These are phyloP conservation scores for Drosophila novamexicana DNA, from an alignment of 1,140 invertebrate species.

Conservation along the genomic window DNA sequence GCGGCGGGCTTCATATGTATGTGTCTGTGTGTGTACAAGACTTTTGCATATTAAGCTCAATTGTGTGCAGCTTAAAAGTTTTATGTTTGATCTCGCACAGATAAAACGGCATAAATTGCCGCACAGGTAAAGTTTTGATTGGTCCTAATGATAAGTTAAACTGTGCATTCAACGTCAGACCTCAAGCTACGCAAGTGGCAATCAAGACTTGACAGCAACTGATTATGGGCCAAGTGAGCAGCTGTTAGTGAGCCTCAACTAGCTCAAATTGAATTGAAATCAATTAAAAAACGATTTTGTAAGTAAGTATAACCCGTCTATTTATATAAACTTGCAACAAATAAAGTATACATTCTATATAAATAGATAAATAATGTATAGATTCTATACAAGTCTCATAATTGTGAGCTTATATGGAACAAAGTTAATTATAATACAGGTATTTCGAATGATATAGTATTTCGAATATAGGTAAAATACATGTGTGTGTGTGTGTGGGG, in stretches of 20 bases:
- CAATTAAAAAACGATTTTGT: neutral
- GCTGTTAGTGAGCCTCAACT: neutral
- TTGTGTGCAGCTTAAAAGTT: conserved; percentile 78
- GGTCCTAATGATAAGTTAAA: conserved; percentile 71
- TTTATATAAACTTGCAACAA: too few species aligned
- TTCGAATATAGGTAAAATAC: too few species aligned
- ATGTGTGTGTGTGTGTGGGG: too few species aligned
- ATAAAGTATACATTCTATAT: too few species aligned
- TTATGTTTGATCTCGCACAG: conserved; percentile 75
- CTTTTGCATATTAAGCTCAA: conserved; percentile 72
- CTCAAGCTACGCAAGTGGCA: conserved; percentile 17
- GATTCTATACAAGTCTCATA: too few species aligned
- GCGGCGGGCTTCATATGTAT: neutral
- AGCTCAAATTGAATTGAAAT: neutral
- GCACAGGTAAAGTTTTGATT: conserved; percentile 78
- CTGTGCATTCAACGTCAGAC: conserved; percentile 37
- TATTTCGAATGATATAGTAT: too few species aligned
- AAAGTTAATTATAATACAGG: too few species aligned
- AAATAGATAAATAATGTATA: too few species aligned
- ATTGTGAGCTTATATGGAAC: too few species aligned
- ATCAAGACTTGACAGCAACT: conserved; percentile 12
- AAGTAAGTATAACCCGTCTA: neutral
- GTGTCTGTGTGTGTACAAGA: conserved; percentile 7
- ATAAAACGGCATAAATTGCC: conserved; percentile 75
- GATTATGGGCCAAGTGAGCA: neutral